These are phyloP conservation scores for Stichodactyla mertensii DNA, from an alignment of 64 coral and sea anemone species.

Conservation along the genomic window DNA sequence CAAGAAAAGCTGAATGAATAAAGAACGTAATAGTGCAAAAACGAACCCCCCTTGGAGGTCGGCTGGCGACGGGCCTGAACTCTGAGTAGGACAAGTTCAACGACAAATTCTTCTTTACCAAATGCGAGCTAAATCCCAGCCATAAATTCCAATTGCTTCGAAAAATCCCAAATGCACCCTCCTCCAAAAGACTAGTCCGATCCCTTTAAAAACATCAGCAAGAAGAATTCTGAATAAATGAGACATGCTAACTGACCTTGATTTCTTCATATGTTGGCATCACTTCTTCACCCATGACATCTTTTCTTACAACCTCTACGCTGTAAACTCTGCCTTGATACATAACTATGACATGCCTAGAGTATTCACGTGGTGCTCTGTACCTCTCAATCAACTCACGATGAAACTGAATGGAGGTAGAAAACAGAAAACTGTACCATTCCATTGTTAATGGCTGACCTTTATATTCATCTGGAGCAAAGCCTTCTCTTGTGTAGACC, in stretches of 20 bases:
- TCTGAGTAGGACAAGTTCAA: no score
- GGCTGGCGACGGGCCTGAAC: no score
- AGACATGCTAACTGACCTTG: constrained; percentile 32
- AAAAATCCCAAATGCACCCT: no score
- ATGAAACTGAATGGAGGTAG: constrained; percentile 58
- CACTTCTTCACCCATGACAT: constrained; percentile 37
- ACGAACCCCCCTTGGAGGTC: no score
- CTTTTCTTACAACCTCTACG: constrained; percentile 34
- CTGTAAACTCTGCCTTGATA: constrained; percentile 51
- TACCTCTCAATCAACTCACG: constrained; percentile 57
- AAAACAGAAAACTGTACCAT: constrained; percentile 81
- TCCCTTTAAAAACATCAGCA: no score
- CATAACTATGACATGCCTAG: constrained; percentile 66
- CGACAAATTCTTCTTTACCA: no score
- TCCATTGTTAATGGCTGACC: constrained; percentile 55
- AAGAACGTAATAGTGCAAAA: no score
- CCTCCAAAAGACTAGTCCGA: no score
- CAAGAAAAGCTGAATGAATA: no score
- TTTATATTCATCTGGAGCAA: constrained; percentile 50
- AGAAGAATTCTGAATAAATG: no score
- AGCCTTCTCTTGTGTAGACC: constrained; percentile 13
- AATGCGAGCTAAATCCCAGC: no score
- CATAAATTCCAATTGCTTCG: no score
- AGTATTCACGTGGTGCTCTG: constrained; percentile 31
- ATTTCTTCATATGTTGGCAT: constrained; percentile 52